Conservation (phyloP, 2,888 invertebrate genomes). For the Bellardia pandia region DNA sequence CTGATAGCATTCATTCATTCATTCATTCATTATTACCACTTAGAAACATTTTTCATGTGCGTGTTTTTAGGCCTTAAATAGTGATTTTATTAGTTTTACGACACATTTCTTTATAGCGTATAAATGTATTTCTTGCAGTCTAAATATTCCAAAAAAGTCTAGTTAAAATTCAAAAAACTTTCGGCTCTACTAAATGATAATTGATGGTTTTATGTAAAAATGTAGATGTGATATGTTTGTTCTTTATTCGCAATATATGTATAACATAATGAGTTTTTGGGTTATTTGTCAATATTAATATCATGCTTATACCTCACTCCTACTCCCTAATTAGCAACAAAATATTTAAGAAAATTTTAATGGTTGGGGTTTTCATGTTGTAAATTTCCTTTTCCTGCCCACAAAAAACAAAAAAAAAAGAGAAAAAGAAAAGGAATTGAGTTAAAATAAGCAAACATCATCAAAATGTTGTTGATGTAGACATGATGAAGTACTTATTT, state of each 20-base stretch:
- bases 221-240: not conserved
- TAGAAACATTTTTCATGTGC: not conserved
- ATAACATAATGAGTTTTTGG: too few species aligned
- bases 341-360: too few species aligned
- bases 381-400: not conserved
- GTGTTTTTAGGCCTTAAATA: not conserved
- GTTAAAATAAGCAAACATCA: not conserved
- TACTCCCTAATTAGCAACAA: too few species aligned
- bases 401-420: not conserved
- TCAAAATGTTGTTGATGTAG: not conserved
- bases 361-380: too few species aligned
- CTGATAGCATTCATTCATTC: too few species aligned
- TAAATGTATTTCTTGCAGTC: too few species aligned
- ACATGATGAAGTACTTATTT: conserved; percentile 3
- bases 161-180: not conserved
- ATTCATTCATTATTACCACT: not conserved
- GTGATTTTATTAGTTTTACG: not conserved
- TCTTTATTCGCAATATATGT: not conserved
- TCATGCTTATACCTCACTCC: too few species aligned
- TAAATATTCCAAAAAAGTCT: too few species aligned
- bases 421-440: not conserved
- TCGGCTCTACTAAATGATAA: not conserved
- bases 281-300: too few species aligned
- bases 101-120: not conserved
- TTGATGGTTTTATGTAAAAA: not conserved